Base-by-base conservation (phyloP, 2,888 invertebrate species). In the Drosophila borborema region DNA sequence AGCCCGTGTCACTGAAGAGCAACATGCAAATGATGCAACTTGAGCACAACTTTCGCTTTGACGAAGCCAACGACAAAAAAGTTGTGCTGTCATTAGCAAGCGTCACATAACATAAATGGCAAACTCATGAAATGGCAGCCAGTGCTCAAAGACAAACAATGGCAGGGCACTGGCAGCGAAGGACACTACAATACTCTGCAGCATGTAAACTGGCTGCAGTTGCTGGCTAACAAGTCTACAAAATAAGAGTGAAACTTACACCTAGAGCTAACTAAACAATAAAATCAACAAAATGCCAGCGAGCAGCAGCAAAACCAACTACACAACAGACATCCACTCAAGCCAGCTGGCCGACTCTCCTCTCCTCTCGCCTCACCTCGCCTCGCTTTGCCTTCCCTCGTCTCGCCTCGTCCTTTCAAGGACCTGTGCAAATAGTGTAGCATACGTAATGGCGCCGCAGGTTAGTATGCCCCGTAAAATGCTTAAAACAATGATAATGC, bases 241-340 rank as follows among this genome's bases (percentile, higher is more conserved):
- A 38, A 70, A 72, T 40, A 64, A 61, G 20, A 74, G 69, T 56
- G 67, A 51, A 71, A 84, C 67, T 77, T 64, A 77, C 73, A 84
- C 85, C 74, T 80, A 58, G 45, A 59, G 48, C 70, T 38, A 70
- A 66, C 63, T 70, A 18, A 54, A 66, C 31, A 77, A 55, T 62
- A 59, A 77, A 77, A 85, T 87, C 86, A 74, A 79, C 82, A 86
- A 72, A 79, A 67, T 72, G 68, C 56, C 79, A 73, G 56, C 56
- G 54, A 46, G 41, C 64, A 67, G 64, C 12, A 49, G 38, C 9
- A 58, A n/a, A 36, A 3, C 16, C 58, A 74, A 69, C 41, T 9
- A 23, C 40, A 36, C 40, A 36, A 65, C 54, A 78, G 68, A 61
- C 69, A 64, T 63, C 23, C 46, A 40, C 28, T 53, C 40, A 23